Evolutionary conservation across 2,797 vertebrate genomes (phyloP).

Genomic region (Pantherophis alleghaniensis): DNA sequence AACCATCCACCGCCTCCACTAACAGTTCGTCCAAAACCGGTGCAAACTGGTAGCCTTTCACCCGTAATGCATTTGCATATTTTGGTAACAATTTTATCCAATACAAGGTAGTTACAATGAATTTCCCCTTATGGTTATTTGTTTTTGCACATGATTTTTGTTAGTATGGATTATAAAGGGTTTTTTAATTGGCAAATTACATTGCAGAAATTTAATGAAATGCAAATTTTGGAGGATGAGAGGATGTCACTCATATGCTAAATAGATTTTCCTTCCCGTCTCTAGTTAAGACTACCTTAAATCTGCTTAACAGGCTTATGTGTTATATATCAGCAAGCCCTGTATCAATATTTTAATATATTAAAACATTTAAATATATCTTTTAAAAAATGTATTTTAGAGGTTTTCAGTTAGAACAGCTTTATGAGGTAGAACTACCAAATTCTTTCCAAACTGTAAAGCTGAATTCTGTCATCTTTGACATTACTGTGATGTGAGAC

Average conservation of each 20-base stretch:
- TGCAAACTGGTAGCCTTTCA: too few relatives aligned
- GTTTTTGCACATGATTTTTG: background rate
- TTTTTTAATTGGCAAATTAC: background rate
- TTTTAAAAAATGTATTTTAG: background rate
- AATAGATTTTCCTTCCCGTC: background rate
- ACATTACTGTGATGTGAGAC: constrained; percentile 23
- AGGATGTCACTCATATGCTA: background rate
- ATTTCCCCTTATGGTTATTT: background rate
- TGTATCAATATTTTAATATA: background rate
- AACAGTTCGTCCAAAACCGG: too few relatives aligned
- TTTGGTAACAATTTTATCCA: background rate
- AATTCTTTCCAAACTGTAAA: background rate
- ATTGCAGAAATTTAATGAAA: background rate
- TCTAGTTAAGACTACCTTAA: background rate
- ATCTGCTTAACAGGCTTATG: background rate
- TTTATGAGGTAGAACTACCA: background rate
- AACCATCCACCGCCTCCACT: too few relatives aligned
- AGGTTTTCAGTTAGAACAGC: background rate
- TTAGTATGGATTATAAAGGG: background rate
- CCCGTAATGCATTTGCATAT: background rate
- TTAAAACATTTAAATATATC: background rate
- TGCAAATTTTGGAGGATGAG: background rate
- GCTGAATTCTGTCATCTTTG: constrained; percentile 13
- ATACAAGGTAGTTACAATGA: background rate
- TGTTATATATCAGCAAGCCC: background rate